Base-by-base conservation (phyloP, 2,888 invertebrate species). In the Xanthostigma xanthostigma region DNA sequence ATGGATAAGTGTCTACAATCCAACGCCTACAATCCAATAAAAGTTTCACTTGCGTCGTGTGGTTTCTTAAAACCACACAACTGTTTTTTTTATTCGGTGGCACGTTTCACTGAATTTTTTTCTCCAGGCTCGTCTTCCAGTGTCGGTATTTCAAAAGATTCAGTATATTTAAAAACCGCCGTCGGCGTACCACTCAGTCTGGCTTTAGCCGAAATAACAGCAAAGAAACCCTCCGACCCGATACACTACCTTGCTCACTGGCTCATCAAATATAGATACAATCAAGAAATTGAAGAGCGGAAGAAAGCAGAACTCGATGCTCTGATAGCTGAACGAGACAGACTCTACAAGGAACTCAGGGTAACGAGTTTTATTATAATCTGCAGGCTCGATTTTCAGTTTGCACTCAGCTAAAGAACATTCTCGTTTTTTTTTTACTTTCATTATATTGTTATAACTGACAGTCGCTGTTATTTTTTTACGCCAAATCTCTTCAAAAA, bases 221-320 rank as follows among this genome's bases (percentile, higher is more conserved):
- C 64, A 1, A 67, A 65, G 51, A 67, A 68, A 53, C 72, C 72
- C 2, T 52, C 57, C 43, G 71, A 71, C 57, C 71, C 72, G 0
- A 65, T 73, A n/a, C 65, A 66, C 54, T 71, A 69, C 53, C 56
- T 72, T 33, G 71, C 64, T 4, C 69, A 69, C 53, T 72, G 71
- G 70, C 57, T 72, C n/a, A 63, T 69, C 50, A 67, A 70, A 58
- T 72, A 69, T 56, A 61, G 66, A 36, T 69, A 64, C 53, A 69
- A 64, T 52, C 65, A 69, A 54, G 70, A 71, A 53, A 50, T 62
- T 10, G 60, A 61, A 36, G 56, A 62, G 42, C 49, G 58, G 6
- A 57, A 62, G 43, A 62, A 59, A 49, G 54, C 58, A 9, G 63
- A 67, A 56, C 38, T 59, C 55, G 62, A 62, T 38, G 63, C 59